Conservation (phyloP, 1,140 invertebrate genomes). For the Brachionus rotundiformis region DNA sequence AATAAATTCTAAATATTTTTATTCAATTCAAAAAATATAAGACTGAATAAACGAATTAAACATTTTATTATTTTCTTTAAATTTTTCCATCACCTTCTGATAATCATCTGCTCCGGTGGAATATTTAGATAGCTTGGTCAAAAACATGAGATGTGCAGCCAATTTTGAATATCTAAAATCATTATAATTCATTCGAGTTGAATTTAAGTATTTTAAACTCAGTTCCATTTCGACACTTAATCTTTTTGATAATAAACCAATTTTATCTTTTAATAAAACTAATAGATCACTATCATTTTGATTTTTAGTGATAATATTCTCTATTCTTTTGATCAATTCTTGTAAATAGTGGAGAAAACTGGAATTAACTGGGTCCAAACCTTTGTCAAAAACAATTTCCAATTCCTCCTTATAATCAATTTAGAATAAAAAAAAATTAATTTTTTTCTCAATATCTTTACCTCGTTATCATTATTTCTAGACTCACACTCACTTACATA, state of each 20-base stretch:
- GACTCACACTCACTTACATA: constrained; percentile 14
- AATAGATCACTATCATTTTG: neutral
- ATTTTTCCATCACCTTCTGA: neutral
- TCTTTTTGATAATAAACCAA: neutral
- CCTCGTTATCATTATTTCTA: neutral
- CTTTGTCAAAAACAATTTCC: constrained; percentile 29
- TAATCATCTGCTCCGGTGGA: neutral
- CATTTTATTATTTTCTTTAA: neutral
- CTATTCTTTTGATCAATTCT: constrained; percentile 15
- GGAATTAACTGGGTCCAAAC: neutral
- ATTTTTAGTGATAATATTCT: neutral
- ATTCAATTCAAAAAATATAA: neutral
- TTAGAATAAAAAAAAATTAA: neutral
- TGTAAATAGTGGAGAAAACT: constrained; percentile 10
- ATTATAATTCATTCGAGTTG: neutral
- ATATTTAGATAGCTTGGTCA: neutral
- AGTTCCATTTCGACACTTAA: neutral
- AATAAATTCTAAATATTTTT: neutral
- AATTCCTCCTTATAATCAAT: constrained; percentile 30
- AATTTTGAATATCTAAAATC: constrained; percentile 1
- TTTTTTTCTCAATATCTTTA: neutral
- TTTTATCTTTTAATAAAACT: neutral
- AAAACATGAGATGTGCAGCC: constrained; percentile 6
- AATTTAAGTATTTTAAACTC: neutral
- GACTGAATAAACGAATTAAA: constrained; percentile 42